Evolutionary conservation across 2,888 invertebrate species (phyloP).

Genomic region (Carcina quercana): DNA sequence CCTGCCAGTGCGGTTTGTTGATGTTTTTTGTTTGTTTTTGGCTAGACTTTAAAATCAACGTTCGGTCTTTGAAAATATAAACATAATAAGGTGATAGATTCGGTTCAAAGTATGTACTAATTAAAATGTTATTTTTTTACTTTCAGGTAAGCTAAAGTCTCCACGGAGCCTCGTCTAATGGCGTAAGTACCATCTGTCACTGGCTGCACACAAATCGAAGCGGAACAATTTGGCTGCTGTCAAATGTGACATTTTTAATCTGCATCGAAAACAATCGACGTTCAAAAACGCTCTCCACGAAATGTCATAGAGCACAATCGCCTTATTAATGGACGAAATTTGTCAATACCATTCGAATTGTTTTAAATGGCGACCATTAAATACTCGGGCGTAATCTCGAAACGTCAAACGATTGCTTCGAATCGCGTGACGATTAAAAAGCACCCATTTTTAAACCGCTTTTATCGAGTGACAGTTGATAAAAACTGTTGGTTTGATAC

Average conservation of each 20-base stretch:
- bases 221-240: too few species aligned
- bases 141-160: conserved; percentile 10
- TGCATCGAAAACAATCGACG: conserved; percentile 35
- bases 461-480: conserved; percentile 50
- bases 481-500: conserved; percentile 21
- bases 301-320: conserved; percentile 21
- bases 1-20: too few species aligned
- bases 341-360: conserved; percentile 57
- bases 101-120: not conserved
- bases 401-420: conserved; percentile 54
- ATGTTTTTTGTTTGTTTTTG: not conserved
- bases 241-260: conserved; percentile 30
- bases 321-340: conserved; percentile 48
- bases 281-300: conserved; percentile 29
- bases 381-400: conserved; percentile 50
- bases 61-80: not conserved
- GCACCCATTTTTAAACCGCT: conserved; percentile 54
- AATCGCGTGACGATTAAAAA: conserved; percentile 61
- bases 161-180: conserved; percentile 14
- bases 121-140: not conserved
- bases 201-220: too few species aligned
- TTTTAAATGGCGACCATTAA: conserved; percentile 48
- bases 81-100: not conserved
- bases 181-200: conserved; percentile 15
- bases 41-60: not conserved